Base-by-base conservation (phyloP, 1,140 invertebrate species). In the Leptoteleia sp. region DNA sequence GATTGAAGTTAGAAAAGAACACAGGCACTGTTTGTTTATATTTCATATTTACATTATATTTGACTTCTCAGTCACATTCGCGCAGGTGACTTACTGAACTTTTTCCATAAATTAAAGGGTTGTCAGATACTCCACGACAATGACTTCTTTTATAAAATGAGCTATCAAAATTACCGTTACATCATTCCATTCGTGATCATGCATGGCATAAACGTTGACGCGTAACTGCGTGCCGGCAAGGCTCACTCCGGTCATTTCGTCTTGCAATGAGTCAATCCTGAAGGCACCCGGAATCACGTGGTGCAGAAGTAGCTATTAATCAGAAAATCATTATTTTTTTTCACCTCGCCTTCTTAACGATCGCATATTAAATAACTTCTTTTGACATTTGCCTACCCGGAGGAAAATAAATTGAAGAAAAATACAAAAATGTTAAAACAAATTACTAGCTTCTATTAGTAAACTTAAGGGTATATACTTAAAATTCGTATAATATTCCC, bases 201-300 rank as follows among this genome's bases (percentile, higher is more conserved):
- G 94, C 92, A 95, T 95, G 48, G 93, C 92, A 82, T 96, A 96
- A 78, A 95, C 93, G 85, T 96, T 96, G 3, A 96, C 95, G 54
- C 95, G 90, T 8, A 96, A 89, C 82, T 96, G 95, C 0, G 95
- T 96, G 55, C 95, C 95, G 0, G 95, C 95, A 22, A 96, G 90
- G 11, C 94, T 96, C 0, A 96, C 94, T 2, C 95, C 95, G 0
- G 95, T 96, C 95, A 96, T 96, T 89, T 96, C 95, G 73, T 96
- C 95, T 85, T 95, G 94, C 1, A 96, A 85, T 0, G 92, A 91
- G 2, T 91, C 91, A 27, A 95, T 93, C 73, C 92, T 93, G 81
- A 96, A 96, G 3, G 94, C 92, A 37, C 94, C 95, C 0, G 95
- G 95, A 75, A 96, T 95, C 1, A 96, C 94, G 79, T 96, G 95